Evolutionary conservation across 2,113 vertebrate species (phyloP).

Genomic region (Neomonachus schauinslandi): DNA sequence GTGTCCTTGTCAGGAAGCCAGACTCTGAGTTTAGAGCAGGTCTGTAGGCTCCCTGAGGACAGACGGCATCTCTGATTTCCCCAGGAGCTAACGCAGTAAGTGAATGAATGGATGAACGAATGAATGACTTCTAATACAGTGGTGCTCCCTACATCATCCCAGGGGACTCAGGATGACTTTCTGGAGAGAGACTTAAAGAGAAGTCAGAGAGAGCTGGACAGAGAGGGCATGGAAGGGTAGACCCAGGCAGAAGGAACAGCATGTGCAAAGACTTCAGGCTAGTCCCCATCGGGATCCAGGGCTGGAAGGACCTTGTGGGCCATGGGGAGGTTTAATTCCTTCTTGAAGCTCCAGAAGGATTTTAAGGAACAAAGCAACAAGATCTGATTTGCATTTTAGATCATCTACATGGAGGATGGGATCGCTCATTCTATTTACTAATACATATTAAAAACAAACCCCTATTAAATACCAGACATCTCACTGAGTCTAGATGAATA

Average conservation of each 20-base stretch:
- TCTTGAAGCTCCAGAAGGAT: neutral
- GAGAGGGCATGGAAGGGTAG: neutral
- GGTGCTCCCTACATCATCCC: neutral
- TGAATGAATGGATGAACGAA: neutral
- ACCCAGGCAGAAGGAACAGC: neutral
- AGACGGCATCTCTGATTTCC: neutral
- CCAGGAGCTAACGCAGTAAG: neutral
- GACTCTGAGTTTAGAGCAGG: neutral
- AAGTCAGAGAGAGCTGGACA: neutral
- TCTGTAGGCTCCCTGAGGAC: neutral
- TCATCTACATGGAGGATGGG: neutral
- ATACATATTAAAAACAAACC: neutral
- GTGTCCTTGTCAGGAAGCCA: neutral
- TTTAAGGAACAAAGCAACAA: neutral
- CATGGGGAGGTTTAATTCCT: neutral
- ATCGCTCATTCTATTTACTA: neutral
- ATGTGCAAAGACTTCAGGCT: neutral
- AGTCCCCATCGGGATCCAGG: rapidly evolving
- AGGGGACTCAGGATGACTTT: neutral
- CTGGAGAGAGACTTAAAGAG: neutral
- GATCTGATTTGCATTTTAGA: neutral
- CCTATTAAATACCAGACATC: rapidly evolving
- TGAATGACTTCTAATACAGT: neutral
- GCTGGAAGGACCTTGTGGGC: neutral
- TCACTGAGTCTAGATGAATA: neutral